A percentile compares a stretch with the other conserved stretches of the same genome.
Conservation (phyloP, 2,113 vertebrate genomes). For the rat (Rattus norvegicus) region DNA sequence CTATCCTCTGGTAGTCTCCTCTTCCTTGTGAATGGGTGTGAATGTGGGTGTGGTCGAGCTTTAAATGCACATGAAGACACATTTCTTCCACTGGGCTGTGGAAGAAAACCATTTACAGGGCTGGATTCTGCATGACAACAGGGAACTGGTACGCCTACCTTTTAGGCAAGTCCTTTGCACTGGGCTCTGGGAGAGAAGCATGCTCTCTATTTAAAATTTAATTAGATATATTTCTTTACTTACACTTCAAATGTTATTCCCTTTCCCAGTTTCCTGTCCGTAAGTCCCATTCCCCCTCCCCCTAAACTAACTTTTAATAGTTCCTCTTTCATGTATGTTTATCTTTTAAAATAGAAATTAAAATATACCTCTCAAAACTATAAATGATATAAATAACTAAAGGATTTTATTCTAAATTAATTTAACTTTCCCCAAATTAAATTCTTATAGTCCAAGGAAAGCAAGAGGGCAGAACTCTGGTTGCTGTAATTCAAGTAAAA, state of each 20-base stretch:
- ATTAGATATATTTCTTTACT: no score
- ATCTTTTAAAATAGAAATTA: slow-evolving; percentile 26
- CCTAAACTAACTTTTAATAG: not conserved
- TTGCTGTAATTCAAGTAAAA: slow-evolving; percentile 53
- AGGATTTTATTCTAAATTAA: slow-evolving; percentile 55
- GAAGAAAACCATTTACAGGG: not conserved
- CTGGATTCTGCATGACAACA: not conserved
- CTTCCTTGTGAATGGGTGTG: not conserved
- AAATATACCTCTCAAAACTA: slow-evolving; percentile 12
- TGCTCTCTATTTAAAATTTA: not conserved
- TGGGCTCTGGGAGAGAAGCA: not conserved
- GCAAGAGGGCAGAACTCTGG: not conserved
- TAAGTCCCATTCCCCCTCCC: no score
- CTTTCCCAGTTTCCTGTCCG: no score
- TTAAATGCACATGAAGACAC: not conserved
- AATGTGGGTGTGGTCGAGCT: not conserved
- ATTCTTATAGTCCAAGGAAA: slow-evolving; percentile 24
- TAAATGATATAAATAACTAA: slow-evolving; percentile 20
- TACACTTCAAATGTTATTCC: no score
- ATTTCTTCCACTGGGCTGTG: not conserved
- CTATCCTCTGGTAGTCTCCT: not conserved
- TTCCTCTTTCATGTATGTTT: not conserved
- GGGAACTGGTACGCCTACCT: not conserved
- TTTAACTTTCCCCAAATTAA: slow-evolving; percentile 29
- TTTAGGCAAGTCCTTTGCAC: not conserved